Base-by-base conservation (phyloP, 1,140 invertebrate genomes). In the Drosophila eugracilis region DNA sequence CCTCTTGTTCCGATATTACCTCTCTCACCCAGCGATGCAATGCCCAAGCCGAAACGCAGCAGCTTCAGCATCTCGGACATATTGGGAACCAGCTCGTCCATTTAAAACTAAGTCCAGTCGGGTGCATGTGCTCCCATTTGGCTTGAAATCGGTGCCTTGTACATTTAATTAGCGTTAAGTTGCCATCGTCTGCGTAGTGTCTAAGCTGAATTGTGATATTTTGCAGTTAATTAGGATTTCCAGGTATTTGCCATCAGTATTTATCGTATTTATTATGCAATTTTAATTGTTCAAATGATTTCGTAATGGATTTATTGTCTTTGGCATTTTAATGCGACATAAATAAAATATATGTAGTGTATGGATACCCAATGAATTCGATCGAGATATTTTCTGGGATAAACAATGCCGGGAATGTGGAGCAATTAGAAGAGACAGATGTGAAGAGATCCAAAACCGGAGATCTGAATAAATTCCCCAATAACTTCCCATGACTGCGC, bases 181-280 rank as follows among this genome's bases (percentile, higher is more conserved):
- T 76, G 80, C 72, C 60, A 67, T 75, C 63, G 49, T 69, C 53
- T 44, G 34, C 21, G 53, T 66, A 67, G 62, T 83, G 42, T 50
- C 60, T 80, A 81, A 72, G 78, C 65, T 78, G 44, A 86, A 88
- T 86, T 86, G 81, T 86, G 81, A 86, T 86, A 86, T 86, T 86
- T 86, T 86, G 81, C 81, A 86, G 81, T 88, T 86, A 88, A 86
- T 88, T 88, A 86, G 85, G 81, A 88, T 88, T 86, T 86, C 81
- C 81, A 86, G 83, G 81, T 86, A 86, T 81, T 78, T 88, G 66
- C 74, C 83, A 66, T 70, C 83, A 86, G 81, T 86, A 86, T 86
- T 86, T 86, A 88, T 86, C 77, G 80, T 85, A 85, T 88, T 86
- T 88, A 88, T 86, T 86, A 86, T 86, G 83, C 78, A 88, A 86